Base-by-base conservation (phyloP, 2,797 vertebrate genomes). In the Allobates femoralis region DNA sequence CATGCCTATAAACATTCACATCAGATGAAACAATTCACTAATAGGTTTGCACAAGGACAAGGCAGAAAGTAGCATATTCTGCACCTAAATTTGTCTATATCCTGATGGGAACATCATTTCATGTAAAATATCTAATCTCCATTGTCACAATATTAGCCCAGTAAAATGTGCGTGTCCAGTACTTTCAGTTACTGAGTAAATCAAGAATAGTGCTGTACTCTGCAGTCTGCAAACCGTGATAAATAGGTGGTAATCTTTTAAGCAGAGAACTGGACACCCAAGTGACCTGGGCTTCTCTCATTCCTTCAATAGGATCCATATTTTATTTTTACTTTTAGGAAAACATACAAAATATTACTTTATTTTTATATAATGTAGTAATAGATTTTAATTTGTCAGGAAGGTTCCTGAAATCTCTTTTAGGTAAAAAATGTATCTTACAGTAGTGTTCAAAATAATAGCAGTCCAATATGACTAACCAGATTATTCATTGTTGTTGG, bases 101-200 rank as follows among this genome's bases (percentile, higher is more conserved):
- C 28, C 5, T 67, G 64, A 34, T 32, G 10, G 6, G 18, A 67
- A 21, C 28, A 67, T 19, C 64, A 21, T 21, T 32, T 28, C 30
- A 34, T 67, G 46, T 41, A 34, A 37, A 34, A 6, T 18, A 32
- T n/a, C 12, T n/a, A 41, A 16, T 5, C 34, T n/a, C 37, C 15
- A 46, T 46, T 46, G 69, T 41, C 34, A 23, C 34, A 71, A 23
- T n/a, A 71, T 71, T 73, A 73, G 37, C 21, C 69, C 11, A 15
- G 23, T n/a, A 21, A 73, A 73, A 73, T 14, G 69, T 46, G 69
- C 69, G 4, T n/a, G 69, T 46, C 34, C 37, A 32, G 34, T 73
- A 46, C n/a, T 73, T 73, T 73, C 37, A 73, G 14, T 73, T 73
- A n/a, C 14, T n/a, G 34, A n/a, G 19, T 73, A 37, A 73, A 73